phyloP scores from a whole-genome alignment of 2,113 vertebrate species.

The Rhineura floridana region DNA sequence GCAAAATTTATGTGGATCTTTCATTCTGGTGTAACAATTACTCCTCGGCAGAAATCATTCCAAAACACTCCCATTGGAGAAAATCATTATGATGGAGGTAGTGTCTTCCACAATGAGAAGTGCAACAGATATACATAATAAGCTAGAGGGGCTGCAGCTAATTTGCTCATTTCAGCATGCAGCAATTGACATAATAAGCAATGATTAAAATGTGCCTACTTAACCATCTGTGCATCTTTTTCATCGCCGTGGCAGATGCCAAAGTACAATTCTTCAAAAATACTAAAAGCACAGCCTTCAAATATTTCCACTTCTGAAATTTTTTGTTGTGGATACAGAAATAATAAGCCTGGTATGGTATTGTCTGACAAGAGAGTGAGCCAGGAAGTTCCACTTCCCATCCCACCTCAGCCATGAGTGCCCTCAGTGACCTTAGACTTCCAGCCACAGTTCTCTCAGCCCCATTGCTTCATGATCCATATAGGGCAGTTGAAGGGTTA shows the following conservation, averaged over 20 bases:
- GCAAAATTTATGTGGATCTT: background rate
- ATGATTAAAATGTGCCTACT: slow-evolving; percentile 22
- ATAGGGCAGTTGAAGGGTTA: background rate
- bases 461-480: background rate
- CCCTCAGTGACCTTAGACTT: background rate
- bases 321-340: background rate
- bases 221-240: slow-evolving; percentile 18
- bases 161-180: background rate
- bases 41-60: background rate
- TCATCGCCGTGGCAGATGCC: background rate
- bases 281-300: background rate
- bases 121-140: background rate
- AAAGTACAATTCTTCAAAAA: background rate
- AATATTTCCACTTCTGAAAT: background rate
- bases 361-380: background rate
- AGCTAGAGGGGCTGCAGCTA: background rate
- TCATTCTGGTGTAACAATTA: background rate
- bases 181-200: slow-evolving; percentile 5
- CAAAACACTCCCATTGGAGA: background rate
- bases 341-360: background rate
- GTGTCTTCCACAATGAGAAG: background rate
- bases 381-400: background rate
- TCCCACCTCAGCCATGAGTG: background rate
- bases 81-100: background rate
- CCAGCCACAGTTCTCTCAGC: background rate